These are phyloP conservation scores for Acanthoscelides obtectus DNA, from an alignment of 2,888 invertebrate genomes.

Conservation along the genomic window DNA sequence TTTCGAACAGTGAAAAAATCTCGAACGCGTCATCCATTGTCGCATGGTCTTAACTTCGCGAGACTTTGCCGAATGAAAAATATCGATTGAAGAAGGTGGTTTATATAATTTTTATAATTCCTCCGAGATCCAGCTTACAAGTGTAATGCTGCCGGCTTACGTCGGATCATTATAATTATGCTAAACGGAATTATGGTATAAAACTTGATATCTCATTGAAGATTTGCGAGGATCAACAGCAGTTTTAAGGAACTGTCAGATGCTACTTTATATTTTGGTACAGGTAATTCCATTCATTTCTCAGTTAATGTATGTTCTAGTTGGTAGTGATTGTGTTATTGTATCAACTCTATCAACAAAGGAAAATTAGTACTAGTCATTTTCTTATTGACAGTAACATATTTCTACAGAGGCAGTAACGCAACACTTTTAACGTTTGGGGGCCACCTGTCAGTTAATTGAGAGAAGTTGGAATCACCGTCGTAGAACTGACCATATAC, in stretches of 20 bases:
- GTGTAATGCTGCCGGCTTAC: conserved; percentile 48
- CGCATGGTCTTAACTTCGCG: too few species aligned
- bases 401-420: too few species aligned
- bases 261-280: conserved; percentile 33
- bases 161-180: conserved; percentile 50
- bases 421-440: too few species aligned
- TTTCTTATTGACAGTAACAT: neutral
- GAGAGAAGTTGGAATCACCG: too few species aligned
- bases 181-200: conserved; percentile 49
- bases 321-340: neutral
- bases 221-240: conserved; percentile 46
- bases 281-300: conserved; percentile 18
- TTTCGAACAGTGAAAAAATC: too few species aligned
- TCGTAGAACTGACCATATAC: too few species aligned
- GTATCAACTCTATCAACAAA: too few species aligned
- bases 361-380: neutral
- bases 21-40: too few species aligned
- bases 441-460: too few species aligned
- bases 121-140: conserved; percentile 47
- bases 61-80: too few species aligned
- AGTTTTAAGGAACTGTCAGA: conserved; percentile 40
- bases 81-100: too few species aligned
- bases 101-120: too few species aligned
- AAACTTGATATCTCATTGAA: conserved; percentile 50
- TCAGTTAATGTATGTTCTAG: conserved; percentile 5